Evolutionary conservation across 2,888 invertebrate species (phyloP).

Genomic region (Papilio elwesi): DNA sequence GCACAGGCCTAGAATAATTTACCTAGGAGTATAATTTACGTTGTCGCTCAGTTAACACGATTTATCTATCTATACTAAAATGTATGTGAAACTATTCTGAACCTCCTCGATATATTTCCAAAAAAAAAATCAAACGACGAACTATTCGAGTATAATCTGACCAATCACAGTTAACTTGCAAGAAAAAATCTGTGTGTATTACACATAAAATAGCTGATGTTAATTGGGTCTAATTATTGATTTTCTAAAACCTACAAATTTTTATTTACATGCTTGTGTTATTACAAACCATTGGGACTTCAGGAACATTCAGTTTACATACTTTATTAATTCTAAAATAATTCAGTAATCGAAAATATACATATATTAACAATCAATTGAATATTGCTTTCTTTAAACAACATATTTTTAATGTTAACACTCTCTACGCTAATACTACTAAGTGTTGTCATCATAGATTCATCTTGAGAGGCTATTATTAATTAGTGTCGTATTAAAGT

Average conservation of each 20-base stretch:
- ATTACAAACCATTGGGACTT: constrained; percentile 26
- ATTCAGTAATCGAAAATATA: background rate
- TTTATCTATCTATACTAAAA: no score
- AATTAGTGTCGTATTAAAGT: constrained; percentile 51
- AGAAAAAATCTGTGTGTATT: constrained; percentile 26
- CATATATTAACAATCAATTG: background rate
- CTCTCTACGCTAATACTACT: constrained; percentile 1
- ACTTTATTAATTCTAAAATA: constrained; percentile 1
- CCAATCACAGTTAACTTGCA: constrained; percentile 7
- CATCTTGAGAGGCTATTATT: constrained; percentile 39
- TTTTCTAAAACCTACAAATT: constrained; percentile 32
- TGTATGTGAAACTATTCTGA: no score
- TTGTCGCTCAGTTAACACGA: no score
- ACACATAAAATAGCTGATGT: constrained; percentile 22
- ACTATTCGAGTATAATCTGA: constrained; percentile 24
- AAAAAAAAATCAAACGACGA: background rate
- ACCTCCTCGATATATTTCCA: no score
- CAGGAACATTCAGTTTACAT: constrained; percentile 38
- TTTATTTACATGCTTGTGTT: constrained; percentile 41
- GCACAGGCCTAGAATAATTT: no score
- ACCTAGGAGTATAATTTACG: no score
- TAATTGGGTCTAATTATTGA: constrained; percentile 18
- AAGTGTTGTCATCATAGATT: constrained; percentile 20
- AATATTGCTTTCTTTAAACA: constrained; percentile 7
- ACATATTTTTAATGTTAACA: constrained; percentile 19